These are phyloP conservation scores for Pseudachorutes palmiensis DNA, from an alignment of 1,140 invertebrate species.

Conservation along the genomic window DNA sequence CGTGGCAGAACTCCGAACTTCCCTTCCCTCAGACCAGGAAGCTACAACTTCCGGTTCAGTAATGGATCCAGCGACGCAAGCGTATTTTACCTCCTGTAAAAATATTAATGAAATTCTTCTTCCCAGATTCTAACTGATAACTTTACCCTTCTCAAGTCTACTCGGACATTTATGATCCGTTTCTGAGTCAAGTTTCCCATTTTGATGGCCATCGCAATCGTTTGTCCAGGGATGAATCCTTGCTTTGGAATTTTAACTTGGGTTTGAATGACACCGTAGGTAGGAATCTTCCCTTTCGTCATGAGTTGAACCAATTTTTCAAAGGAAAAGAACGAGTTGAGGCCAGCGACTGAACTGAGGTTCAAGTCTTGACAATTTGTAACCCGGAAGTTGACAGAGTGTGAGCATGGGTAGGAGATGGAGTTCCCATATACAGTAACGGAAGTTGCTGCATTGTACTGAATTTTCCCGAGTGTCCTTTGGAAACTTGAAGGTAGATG, in stretches of 20 bases:
- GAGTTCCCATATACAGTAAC: too few relatives aligned
- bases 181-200: neutral
- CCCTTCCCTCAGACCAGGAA: neutral
- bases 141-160: neutral
- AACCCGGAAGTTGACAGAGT: neutral
- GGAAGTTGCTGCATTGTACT: neutral
- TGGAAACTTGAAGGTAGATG: neutral
- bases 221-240: conserved; percentile 6
- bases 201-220: neutral
- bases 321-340: conserved; percentile 6
- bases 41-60: neutral
- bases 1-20: neutral
- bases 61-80: neutral
- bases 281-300: neutral
- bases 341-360: neutral
- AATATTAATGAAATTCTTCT: neutral
- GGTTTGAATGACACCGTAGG: neutral
- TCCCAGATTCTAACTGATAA: too few relatives aligned
- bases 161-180: neutral
- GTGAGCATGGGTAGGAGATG: neutral
- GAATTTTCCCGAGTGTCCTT: neutral
- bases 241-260: neutral
- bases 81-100: neutral
- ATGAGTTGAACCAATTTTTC: neutral
- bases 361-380: conserved; percentile 9